Evolutionary conservation across 2,888 invertebrate genomes (phyloP), one percentile per base, ranked within the genome.

Genomic region (Cheilosia variabilis): DNA sequence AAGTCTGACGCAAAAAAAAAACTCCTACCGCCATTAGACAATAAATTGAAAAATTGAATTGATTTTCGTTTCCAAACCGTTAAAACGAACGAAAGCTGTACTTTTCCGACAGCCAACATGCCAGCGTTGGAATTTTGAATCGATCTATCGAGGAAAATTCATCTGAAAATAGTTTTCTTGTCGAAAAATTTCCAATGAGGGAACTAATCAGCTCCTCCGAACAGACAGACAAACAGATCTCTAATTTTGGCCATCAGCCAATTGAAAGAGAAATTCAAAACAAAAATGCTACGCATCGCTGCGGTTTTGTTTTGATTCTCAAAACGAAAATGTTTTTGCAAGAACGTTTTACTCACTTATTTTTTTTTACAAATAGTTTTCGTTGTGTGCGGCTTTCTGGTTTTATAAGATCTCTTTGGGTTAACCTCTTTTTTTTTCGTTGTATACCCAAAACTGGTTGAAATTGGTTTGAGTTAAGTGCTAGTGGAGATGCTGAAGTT

Each of bases 261-360:
- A 66, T 50, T 19, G 65, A 75, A 75, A 75, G 65, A 65, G 65
- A 75, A 75, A 75, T 43, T 65, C 57, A 41, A 41, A 66, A 66
- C 45, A 65, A 55, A 73, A 63, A 63, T 27, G 24, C 15, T 55
- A 65, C 63, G 65, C 57, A 65, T 6, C 34, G 45, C 10, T 34
- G 34, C 34, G 34, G 34, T 50, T 34, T 75, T 75, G 55, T 75
- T 73, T 37, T 62, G 62, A 55, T 62, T 53, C 34, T 22, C 17
- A 19, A 31, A 62, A 55, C 13, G 24, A 66, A 52, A 41, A 52
- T 66, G 19, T 66, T 66, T 53, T 53, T 6, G 41, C 53, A 53
- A 41, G n/a, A 66, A 66, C 6, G 5, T 66, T 19, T 19, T n/a
- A 10, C 13, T 66, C 4, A 7, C 17, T 41, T 4, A 0, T n/a